Percentiles rank a stretch among this genome's conserved stretches.
These are phyloP conservation scores for Eupithecia inturbata DNA, from an alignment of 2,888 invertebrate genomes.

Conservation along the genomic window DNA sequence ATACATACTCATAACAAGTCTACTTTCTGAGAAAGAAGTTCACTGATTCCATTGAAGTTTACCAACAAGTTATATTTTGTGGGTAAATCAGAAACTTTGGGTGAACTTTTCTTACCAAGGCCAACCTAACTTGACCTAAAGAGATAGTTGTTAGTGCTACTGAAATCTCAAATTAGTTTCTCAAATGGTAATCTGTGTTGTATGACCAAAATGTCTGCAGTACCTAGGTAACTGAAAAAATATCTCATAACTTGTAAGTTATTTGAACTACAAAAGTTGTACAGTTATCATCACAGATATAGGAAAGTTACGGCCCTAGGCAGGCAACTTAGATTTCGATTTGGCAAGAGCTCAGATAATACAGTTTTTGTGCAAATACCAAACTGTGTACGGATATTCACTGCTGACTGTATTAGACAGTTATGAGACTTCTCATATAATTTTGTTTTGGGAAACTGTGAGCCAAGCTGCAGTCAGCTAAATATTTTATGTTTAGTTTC, in stretches of 20 bases:
- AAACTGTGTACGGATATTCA: constrained; percentile 40
- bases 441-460: constrained; percentile 40
- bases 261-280: constrained; percentile 14
- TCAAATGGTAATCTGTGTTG: background rate
- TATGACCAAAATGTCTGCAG: background rate
- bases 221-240: background rate
- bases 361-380: constrained; percentile 45
- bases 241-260: background rate
- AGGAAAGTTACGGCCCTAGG: constrained; percentile 25
- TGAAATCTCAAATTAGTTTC: background rate
- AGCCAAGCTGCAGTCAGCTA: constrained; percentile 26
- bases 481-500: constrained; percentile 16
- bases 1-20: background rate
- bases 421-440: constrained; percentile 45
- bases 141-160: background rate
- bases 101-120: background rate
- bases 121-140: background rate
- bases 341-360: constrained; percentile 50
- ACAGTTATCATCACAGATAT: constrained; percentile 21
- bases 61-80: background rate
- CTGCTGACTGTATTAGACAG: constrained; percentile 44
- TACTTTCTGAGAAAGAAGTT: background rate
- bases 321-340: constrained; percentile 51
- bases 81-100: background rate
- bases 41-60: background rate